Percentiles rank a stretch among this genome's conserved stretches.
phyloP scores from a whole-genome alignment of 2,888 invertebrate species.

The Cerastis rubricosa region DNA sequence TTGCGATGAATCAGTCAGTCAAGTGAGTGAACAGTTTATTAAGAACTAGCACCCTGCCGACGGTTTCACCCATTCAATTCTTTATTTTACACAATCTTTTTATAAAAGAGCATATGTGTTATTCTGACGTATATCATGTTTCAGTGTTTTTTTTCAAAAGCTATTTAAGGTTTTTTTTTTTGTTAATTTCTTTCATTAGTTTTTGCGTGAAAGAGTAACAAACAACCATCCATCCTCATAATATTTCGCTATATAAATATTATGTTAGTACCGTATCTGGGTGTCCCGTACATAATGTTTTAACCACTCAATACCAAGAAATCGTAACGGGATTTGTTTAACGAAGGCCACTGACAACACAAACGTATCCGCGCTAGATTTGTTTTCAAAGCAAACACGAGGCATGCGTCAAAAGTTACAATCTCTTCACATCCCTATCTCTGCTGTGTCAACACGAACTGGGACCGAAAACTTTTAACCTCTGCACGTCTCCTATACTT shows the following conservation, averaged over 20 bases:
- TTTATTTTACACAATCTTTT: not conserved
- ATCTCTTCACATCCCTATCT: conserved; percentile 48
- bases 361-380: conserved; percentile 32
- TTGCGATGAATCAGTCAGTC: not conserved
- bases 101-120: not conserved
- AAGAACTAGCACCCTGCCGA: not conserved
- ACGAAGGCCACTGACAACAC: conserved; percentile 10
- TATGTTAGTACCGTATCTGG: not conserved
- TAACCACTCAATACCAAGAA: not conserved
- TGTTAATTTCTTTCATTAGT: not conserved
- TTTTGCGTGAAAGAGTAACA: not conserved
- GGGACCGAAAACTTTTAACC: conserved; percentile 57
- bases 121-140: not conserved
- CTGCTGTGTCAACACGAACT: conserved; percentile 39
- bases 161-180: not conserved
- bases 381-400: conserved; percentile 46
- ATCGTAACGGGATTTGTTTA: not conserved
- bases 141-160: too few relatives aligned
- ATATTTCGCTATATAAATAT: not conserved
- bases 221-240: not conserved
- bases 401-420: conserved; percentile 45
- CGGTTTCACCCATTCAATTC: not conserved
- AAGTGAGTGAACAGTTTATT: conserved; percentile 4
- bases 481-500: conserved; percentile 25
- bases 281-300: not conserved